Conservation (phyloP, 2,113 vertebrate genomes). For the Leptobrachium leishanense region DNA sequence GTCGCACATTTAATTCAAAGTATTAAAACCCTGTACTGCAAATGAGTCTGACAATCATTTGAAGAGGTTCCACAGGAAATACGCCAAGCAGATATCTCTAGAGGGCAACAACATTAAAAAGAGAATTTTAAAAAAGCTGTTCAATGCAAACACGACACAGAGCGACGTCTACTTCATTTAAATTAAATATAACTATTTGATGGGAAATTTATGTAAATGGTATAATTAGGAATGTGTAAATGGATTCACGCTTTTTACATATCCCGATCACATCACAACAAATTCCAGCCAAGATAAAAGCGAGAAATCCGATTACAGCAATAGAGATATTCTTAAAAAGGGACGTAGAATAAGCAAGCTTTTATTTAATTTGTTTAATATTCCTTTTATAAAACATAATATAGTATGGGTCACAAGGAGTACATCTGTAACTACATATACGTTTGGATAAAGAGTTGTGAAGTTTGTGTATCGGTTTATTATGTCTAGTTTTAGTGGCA, state of each 20-base stretch:
- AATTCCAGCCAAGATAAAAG: too few species aligned
- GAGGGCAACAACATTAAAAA: background rate
- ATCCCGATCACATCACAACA: background rate
- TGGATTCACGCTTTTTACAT: background rate
- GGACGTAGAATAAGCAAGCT: too few species aligned
- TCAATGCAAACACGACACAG: background rate
- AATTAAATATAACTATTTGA: background rate
- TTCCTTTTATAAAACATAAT: too few species aligned
- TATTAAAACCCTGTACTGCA: background rate
- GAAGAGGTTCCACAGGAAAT: background rate
- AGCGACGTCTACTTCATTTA: background rate
- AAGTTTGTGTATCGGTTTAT: too few species aligned
- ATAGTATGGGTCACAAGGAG: too few species aligned
- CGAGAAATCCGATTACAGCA: too few species aligned
- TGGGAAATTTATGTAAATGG: background rate
- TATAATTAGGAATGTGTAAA: background rate
- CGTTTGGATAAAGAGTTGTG: too few species aligned
- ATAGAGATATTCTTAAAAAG: too few species aligned
- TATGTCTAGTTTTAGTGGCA: too few species aligned
- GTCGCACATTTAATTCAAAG: slow-evolving; percentile 14
- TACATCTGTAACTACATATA: too few species aligned
- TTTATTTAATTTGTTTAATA: too few species aligned
- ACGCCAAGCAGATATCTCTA: background rate
- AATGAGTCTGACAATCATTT: background rate
- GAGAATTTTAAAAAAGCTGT: background rate